These are phyloP conservation scores for Nibea coibor DNA, from an alignment of 2,113 vertebrate species.

Conservation along the genomic window DNA sequence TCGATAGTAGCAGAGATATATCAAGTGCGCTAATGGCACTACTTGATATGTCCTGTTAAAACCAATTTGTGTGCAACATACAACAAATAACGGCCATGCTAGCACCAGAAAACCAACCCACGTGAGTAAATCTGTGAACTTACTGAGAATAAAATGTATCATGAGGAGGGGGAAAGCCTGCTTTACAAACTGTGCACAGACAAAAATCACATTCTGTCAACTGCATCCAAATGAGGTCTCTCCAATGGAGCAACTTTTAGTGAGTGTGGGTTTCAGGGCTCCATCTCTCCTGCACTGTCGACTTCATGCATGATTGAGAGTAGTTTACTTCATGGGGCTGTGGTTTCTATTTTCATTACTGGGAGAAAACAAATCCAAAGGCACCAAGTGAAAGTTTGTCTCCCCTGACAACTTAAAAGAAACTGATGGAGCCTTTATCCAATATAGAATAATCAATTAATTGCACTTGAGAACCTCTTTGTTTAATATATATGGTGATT, in stretches of 20 bases:
- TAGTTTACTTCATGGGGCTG: constrained; percentile 29
- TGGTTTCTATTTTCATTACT: constrained; percentile 35
- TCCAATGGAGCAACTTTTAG: constrained; percentile 40
- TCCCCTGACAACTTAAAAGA: not conserved
- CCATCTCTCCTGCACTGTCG: constrained; percentile 36
- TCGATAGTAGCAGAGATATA: not conserved
- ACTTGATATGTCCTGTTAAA: constrained; percentile 5
- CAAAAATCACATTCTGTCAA: constrained; percentile 38
- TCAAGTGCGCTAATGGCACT: not conserved
- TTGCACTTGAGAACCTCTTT: not conserved
- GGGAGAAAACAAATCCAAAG: constrained; percentile 9
- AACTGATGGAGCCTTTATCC: not conserved
- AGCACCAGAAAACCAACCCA: constrained; percentile 16
- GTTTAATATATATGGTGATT: not conserved
- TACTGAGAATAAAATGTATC: constrained; percentile 27
- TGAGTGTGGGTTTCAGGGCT: constrained; percentile 42
- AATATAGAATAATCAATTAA: not conserved
- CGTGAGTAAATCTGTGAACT: constrained; percentile 12
- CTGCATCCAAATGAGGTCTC: constrained; percentile 55
- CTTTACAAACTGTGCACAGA: constrained; percentile 43
- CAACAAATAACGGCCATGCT: constrained; percentile 6
- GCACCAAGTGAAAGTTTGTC: not conserved
- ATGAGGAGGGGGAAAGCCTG: constrained; percentile 3
- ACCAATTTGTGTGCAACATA: constrained; percentile 10
- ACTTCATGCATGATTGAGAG: constrained; percentile 41